phyloP scores from a whole-genome alignment of 2,113 vertebrate genomes.

The Chamaea fasciata region DNA sequence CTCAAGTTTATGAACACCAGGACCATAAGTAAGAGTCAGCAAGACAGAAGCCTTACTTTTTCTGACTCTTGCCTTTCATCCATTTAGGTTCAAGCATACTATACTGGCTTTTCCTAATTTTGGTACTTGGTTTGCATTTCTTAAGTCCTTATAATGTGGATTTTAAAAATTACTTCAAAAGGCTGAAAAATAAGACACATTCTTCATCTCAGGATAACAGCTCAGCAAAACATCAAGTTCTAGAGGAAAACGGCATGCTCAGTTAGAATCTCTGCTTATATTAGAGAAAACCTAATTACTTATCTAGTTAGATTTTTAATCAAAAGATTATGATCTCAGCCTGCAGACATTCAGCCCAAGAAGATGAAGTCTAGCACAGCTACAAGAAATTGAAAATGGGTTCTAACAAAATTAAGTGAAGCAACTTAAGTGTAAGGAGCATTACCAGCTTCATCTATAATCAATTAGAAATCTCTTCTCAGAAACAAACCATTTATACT shows the following conservation, averaged over 20 bases:
- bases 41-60: neutral
- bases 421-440: neutral
- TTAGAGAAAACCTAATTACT: neutral
- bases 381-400: neutral
- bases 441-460: neutral
- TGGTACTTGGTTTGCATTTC: neutral
- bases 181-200: neutral
- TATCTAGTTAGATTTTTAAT: neutral
- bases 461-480: neutral
- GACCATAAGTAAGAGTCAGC: neutral
- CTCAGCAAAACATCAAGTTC: neutral
- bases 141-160: neutral
- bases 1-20: neutral
- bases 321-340: neutral
- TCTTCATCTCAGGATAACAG: neutral
- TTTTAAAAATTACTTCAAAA: neutral
- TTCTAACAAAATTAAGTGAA: neutral
- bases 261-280: neutral
- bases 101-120: neutral
- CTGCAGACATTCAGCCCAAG: neutral
- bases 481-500: neutral
- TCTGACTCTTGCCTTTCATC: neutral
- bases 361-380: neutral
- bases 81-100: neutral
- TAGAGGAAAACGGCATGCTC: neutral